Evolutionary conservation across 1,140 invertebrate species (phyloP), one percentile per base, ranked within the genome.

Genomic region (Oppia nitens): DNA sequence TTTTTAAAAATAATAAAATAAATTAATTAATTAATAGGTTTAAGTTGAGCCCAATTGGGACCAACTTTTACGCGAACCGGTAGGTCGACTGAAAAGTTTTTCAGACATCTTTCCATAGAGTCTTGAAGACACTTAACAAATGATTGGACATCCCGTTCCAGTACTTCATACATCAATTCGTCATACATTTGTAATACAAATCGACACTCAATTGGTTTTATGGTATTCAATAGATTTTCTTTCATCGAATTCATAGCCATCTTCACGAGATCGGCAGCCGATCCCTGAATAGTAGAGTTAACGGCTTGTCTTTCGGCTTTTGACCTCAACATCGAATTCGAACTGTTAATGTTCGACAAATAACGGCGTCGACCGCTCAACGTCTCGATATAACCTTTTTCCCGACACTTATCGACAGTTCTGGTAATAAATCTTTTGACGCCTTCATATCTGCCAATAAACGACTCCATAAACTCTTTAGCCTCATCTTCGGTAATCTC

Each of bases 271-370:
- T 98, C 94, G 4, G 92, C 86, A 0, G 92, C 94, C 1, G 90
- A 93, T 0, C 93, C 94, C 75, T 98, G 94, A 49, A 98, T 84
- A 26, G 81, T 86, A 4, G 90, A 87, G 70, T 98, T 98, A 0
- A 98, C 78, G 20, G 91, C 90, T 76, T 97, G 92, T 49, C 95
- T 75, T 73, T 95, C 90, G n/a, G 87, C 85, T 76, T 91, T 75
- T 77, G 83, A 75, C 75, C 76, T 79, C 51, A 78, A 71, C 32
- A 76, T 71, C 23, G 70, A 57, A 55, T 80, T 77, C 20, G 68
- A 68, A 64, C 81, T 82, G 40, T 79, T 82, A 32, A 96, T 88
- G 55, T 79, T 74, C 0, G 84, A 81, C 26, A 98, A 70, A 68
- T 83, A 83, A 66, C 93, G 78, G 32, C 83, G 75, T 45, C 93